These are phyloP conservation scores for Diabrotica balteata DNA, from an alignment of 2,888 invertebrate genomes.

Conservation along the genomic window DNA sequence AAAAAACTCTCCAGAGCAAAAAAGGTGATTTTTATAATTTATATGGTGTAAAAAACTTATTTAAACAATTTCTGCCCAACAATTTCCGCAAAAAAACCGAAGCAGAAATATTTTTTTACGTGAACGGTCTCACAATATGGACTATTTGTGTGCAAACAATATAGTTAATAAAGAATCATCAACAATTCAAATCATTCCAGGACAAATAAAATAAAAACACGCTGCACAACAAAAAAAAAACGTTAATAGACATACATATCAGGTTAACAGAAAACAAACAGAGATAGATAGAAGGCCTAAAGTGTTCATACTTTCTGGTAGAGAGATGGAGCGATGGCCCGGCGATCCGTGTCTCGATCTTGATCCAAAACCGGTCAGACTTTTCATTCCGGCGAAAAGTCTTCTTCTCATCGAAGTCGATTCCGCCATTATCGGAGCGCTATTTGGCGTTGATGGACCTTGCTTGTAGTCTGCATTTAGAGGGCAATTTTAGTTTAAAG, in stretches of 20 bases:
- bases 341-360: conserved; percentile 74
- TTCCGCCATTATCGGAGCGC: conserved; percentile 43
- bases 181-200: too few relatives aligned
- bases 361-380: conserved; percentile 76
- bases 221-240: conserved; percentile 10
- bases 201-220: conserved; percentile 5
- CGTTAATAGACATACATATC: conserved; percentile 10
- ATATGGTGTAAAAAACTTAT: too few relatives aligned
- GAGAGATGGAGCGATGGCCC: conserved; percentile 83
- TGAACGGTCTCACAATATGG: too few relatives aligned
- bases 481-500: conserved; percentile 19
- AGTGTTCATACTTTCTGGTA: conserved; percentile 79
- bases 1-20: too few relatives aligned
- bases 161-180: too few relatives aligned
- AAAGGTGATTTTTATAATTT: too few relatives aligned
- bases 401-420: conserved; percentile 75
- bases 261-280: conserved; percentile 32
- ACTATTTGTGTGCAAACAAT: too few relatives aligned
- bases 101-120: too few relatives aligned
- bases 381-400: conserved; percentile 82
- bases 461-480: conserved; percentile 33
- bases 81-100: too few relatives aligned
- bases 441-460: conserved; percentile 27
- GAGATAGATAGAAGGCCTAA: conserved; percentile 34
- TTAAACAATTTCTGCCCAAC: too few relatives aligned